Evolutionary conservation across 2,888 invertebrate species (phyloP), one percentile per base, ranked within the genome.

Genomic region (Drosophila cognata): DNA sequence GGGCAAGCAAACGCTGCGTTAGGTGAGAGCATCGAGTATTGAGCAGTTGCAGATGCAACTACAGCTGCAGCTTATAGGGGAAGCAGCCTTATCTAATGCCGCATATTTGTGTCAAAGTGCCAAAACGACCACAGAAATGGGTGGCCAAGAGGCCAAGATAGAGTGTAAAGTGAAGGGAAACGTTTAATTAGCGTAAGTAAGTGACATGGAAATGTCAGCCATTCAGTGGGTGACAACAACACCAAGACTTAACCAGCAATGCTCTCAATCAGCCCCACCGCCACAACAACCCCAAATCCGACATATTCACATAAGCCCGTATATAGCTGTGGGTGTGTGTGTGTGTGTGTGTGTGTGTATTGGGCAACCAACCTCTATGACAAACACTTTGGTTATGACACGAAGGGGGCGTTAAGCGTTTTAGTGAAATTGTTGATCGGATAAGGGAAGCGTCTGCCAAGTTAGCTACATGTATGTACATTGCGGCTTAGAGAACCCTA

Each of bases 121-220:
- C 79, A 75, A 57, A 69, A 64, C 58, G 74, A 74, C 70, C 82
- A 55, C 61, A 63, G 51, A 16, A 28, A 50, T 38, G 35, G 29
- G 33, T 35, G 41, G 38, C 38, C 53, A 31, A 43, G n/a, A 48
- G 36, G 41, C 6, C 8, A 31, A 25, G 25, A 41, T 8, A 38
- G 4, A 16, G 18, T 46, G 28, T 52, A 36, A 38, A 46, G 60
- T 63, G 60, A 31, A 53, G 65, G 38, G 59, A 63, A 77, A 31
- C 79, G 81, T 80, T 85, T 88, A 85, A 88, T 85, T 85, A 85
- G 88, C 88, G 88, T 86, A 86, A 88, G 85, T 85, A 88, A 84
- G 82, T 86, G 86, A 71, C 86, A 83, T 65, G 76, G 64, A 73
- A 79, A 77, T 84, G 81, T 73, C 81, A 68, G 66, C 60, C 63